Base-by-base conservation (phyloP, 2,113 vertebrate genomes). In the Notothenia coriiceps region DNA sequence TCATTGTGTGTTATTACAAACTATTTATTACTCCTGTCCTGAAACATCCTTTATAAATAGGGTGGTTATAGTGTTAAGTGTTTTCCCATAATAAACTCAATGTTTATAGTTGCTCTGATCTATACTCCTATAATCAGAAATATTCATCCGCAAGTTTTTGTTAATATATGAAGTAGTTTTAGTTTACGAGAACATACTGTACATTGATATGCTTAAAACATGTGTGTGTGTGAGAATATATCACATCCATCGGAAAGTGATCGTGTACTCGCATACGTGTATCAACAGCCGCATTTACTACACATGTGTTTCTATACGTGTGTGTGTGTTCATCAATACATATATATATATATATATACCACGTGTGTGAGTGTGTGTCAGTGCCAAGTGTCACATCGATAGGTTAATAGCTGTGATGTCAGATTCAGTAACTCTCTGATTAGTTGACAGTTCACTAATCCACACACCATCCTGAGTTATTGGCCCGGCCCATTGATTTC, bases 371-470 rank as follows among this genome's bases (percentile, higher is more conserved):
- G 83, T 86, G 83, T 79, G 88, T 84, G 86, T 89, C 88, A 60
- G 76, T 76, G 88, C 78, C 84, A 83, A 89, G 91, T 93, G 92
- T 92, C 91, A 88, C 95, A 95, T 96, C 94, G 83, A 95, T 95
- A 96, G 95, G 95, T 96, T 95, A 96, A 96, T 95, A 93, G 94
- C 87, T 61, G 79, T 0, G 67, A 87, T 96, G 94, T 94, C 93
- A 92, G 84, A 91, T 94, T 94, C 92, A 95, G 87, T 94, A 91
- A 94, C 94, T 94, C 91, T 83, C 92, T 95, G 94, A 95, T 96
- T 95, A 95, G 95, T 93, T 94, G 93, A 92, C 91, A 93, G 92
- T 94, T 94, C 93, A 94, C 94, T 95, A 95, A 95, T 95, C 94
- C 94, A 93, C 93, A 93, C 90, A 86, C 74, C 84, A 86, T 85